These are phyloP conservation scores for Pandion haliaetus DNA, from an alignment of 2,113 vertebrate genomes.

Conservation along the genomic window DNA sequence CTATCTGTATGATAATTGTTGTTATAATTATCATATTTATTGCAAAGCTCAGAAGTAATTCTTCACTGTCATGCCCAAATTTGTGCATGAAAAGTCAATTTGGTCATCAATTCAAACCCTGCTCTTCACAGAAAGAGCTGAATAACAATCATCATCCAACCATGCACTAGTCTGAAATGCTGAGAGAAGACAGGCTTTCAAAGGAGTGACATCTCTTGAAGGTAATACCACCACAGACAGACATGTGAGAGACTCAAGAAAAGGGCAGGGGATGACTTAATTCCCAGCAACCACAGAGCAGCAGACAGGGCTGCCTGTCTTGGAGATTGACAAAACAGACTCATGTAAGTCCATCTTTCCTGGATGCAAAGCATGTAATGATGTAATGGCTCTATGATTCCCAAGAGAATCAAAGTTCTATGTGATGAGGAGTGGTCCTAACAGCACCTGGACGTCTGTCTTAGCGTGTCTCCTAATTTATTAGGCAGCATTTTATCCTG, in stretches of 20 bases:
- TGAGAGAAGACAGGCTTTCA: background rate
- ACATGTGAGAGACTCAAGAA: background rate
- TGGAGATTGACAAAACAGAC: background rate
- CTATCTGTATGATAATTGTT: background rate
- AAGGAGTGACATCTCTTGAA: background rate
- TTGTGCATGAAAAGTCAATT: background rate
- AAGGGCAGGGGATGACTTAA: background rate
- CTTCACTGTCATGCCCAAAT: background rate
- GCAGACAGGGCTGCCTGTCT: background rate
- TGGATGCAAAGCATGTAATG: background rate
- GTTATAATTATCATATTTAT: background rate
- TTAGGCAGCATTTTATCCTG: background rate
- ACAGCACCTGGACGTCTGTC: background rate
- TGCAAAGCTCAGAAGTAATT: background rate
- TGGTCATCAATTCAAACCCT: background rate
- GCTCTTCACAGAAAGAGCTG: background rate
- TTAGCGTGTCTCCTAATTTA: background rate
- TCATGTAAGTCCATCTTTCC: background rate
- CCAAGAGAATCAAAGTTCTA: fast-evolving
- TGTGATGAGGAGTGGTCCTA: background rate
- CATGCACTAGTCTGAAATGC: background rate
- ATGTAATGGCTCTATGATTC: background rate
- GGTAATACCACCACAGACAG: background rate
- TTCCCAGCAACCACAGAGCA: background rate
- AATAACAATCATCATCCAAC: background rate